Evolutionary conservation across 2,797 vertebrate species (phyloP).

Genomic region (Pagetopsis macropterus): DNA sequence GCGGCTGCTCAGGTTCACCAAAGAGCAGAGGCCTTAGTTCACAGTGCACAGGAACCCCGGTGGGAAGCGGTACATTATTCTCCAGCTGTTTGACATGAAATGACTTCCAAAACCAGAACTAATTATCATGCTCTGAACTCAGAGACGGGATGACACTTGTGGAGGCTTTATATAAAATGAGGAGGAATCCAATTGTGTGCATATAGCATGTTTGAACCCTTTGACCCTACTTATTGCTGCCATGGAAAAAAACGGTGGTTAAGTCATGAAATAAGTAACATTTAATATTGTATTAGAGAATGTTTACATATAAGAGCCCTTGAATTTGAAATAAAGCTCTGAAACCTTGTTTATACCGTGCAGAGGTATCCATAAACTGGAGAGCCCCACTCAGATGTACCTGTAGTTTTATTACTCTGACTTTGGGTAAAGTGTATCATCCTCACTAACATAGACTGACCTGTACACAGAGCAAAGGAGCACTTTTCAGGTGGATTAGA

Average conservation of each 20-base stretch:
- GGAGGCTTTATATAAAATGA: conserved; percentile 7
- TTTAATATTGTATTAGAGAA: background rate
- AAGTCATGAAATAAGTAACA: background rate
- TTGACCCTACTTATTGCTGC: background rate
- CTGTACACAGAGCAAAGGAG: background rate
- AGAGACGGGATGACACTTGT: conserved; percentile 6
- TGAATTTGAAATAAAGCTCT: background rate
- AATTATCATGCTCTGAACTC: conserved; percentile 17
- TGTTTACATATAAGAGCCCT: background rate
- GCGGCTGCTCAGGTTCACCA: conserved; percentile 31
- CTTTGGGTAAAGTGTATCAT: conserved; percentile 15
- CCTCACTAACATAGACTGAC: background rate
- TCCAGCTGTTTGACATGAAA: conserved; percentile 32
- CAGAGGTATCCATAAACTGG: background rate
- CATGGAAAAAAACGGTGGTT: background rate
- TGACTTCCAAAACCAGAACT: conserved; percentile 52
- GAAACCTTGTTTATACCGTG: background rate
- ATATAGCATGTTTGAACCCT: background rate
- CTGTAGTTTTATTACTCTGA: conserved; percentile 5
- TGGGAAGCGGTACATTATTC: conserved; percentile 25
- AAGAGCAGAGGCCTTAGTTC: conserved; percentile 27
- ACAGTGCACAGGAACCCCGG: conserved; percentile 5
- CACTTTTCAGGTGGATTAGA: conserved; percentile 1
- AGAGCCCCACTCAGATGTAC: background rate
- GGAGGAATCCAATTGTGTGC: background rate